Conservation (phyloP, 2,113 vertebrate genomes). For the Carlito syrichta region DNA sequence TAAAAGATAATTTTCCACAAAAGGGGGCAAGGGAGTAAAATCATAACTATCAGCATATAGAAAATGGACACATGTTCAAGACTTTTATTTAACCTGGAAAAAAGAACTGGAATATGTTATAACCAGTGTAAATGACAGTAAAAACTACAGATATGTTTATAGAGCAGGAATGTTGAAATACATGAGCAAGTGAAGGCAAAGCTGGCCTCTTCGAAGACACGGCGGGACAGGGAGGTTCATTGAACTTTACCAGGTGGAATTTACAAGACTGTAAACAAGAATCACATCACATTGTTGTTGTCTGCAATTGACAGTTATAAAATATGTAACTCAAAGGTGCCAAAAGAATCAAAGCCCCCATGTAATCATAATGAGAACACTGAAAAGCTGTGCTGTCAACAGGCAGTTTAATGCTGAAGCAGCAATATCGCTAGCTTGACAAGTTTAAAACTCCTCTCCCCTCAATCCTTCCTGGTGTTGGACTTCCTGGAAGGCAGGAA, state of each 20-base stretch:
- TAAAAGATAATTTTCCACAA: not conserved
- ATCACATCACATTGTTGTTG: not conserved
- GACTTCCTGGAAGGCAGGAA: not conserved
- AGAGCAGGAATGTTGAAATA: not conserved
- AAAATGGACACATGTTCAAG: not conserved
- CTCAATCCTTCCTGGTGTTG: not conserved
- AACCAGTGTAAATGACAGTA: not conserved
- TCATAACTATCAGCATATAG: not conserved
- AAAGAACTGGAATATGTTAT: not conserved
- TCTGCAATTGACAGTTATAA: not conserved
- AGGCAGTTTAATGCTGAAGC: not conserved
- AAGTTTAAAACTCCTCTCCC: not conserved
- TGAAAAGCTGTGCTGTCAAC: not conserved
- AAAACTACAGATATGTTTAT: not conserved
- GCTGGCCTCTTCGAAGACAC: not conserved
- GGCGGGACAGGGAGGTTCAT: not conserved
- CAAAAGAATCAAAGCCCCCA: not conserved
- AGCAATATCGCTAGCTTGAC: not conserved
- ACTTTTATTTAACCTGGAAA: not conserved
- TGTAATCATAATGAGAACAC: not conserved
- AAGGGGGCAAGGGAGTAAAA: not conserved
- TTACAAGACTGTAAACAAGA: not conserved
- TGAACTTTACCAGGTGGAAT: not conserved
- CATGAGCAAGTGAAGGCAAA: not conserved
- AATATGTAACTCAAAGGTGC: not conserved